A percentile compares a stretch with the other conserved stretches of the same genome.
These are phyloP conservation scores for Bombylius major DNA, from an alignment of 2,888 invertebrate genomes.

Conservation along the genomic window DNA sequence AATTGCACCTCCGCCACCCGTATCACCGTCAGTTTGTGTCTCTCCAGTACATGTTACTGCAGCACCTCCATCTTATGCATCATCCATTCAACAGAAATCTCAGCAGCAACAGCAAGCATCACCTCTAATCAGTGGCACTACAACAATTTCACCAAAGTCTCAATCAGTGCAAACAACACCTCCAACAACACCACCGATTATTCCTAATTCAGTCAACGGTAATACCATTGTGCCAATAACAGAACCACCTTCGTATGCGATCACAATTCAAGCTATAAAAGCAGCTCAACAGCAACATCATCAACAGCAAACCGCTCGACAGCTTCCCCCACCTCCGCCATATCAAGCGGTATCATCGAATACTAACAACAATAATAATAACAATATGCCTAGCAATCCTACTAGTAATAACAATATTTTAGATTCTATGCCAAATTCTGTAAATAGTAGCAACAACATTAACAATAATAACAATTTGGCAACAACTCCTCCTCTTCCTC, in stretches of 20 bases:
- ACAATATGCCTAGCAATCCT: constrained; percentile 8
- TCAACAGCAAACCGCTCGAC: constrained; percentile 36
- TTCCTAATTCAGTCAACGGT: constrained; percentile 38
- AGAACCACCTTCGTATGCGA: constrained; percentile 85
- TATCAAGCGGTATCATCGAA: constrained; percentile 39
- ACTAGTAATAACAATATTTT: constrained; percentile 22
- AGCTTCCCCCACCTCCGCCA: constrained; percentile 55
- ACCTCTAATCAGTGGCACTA: constrained; percentile 35
- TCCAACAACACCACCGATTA: constrained; percentile 43
- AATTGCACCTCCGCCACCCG: constrained; percentile 76
- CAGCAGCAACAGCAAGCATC: constrained; percentile 42
- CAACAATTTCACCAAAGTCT: constrained; percentile 40
- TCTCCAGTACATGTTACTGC: constrained; percentile 36
- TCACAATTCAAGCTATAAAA: constrained; percentile 66
- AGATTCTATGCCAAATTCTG: constrained; percentile 12
- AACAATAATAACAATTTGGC: constrained; percentile 33
- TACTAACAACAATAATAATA: constrained; percentile 16
- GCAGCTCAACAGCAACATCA: constrained; percentile 33
- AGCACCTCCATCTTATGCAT: constrained; percentile 74
- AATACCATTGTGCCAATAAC: constrained; percentile 57
- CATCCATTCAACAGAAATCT: constrained; percentile 62
- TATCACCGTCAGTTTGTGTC: constrained; percentile 41
- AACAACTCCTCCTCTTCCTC: constrained; percentile 43
- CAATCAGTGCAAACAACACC: constrained; percentile 37
- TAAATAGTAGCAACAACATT: constrained; percentile 17